Evolutionary conservation across 2,888 invertebrate genomes (phyloP), one percentile per base, ranked within the genome.

Genomic region (Sussaba pulchella): DNA sequence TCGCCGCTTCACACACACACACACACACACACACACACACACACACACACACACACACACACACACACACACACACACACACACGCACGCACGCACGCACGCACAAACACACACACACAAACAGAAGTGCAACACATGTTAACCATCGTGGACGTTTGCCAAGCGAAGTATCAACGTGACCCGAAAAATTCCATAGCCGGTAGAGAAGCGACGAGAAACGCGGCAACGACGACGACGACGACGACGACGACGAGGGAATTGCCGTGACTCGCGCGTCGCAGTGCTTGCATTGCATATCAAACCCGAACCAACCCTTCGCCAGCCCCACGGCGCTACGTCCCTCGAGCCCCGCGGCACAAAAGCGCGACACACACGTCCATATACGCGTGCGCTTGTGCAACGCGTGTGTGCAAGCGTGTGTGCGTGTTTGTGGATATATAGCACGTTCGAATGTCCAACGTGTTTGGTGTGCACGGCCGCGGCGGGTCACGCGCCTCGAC

Each of bases 121-220:
- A 45, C 36, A 36, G 45, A 36, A 39, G 50, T n/a, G n/a, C n/a
- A n/a, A n/a, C n/a, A n/a, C n/a, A n/a, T n/a, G n/a, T n/a, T 14
- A 39, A 24, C n/a, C 63, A 10, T 50, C 21, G 80, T 86, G 88
- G 89, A 85, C 80, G 73, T 66, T 81, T 86, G 88, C 88, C 87
- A 86, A 78, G 73, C 70, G 84, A 83, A 59, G 83, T 84, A 84
- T 85, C 85, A 86, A 86, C 87, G 86, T 85, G 88, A 88, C 85
- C 86, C 86, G 87, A 86, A 89, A 89, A 86, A 88, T 88, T 86
- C 83, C 85, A 26, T 66, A 80, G 82, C 76, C 73, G 78, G 14
- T 6, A 57, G 57, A 36, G 36, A 47, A 39, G 84, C 54, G 74
- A 69, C 31, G 78, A 67, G 71, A 72, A 64, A 70, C 66, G 76